Evolutionary conservation across 2,797 vertebrate species (phyloP).

Genomic region (Peromyscus aztecus): DNA sequence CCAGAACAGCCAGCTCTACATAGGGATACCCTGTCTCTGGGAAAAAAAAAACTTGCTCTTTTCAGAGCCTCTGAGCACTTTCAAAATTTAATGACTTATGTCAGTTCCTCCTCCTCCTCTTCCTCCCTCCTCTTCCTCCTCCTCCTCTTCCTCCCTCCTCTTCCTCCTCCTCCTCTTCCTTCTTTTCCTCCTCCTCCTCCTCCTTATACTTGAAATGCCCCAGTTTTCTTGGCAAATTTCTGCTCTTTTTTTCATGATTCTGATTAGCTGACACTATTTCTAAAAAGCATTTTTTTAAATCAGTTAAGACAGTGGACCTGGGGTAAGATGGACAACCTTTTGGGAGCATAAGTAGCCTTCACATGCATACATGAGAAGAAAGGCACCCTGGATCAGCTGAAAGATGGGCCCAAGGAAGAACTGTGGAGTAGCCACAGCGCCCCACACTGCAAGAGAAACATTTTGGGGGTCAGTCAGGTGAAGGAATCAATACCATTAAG

Average conservation of each 20-base stretch:
- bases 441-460: not conserved
- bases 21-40: not conserved
- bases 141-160: no score
- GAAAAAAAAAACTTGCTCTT: not conserved
- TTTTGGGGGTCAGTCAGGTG: not conserved
- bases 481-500: not conserved
- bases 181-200: no score
- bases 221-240: not conserved
- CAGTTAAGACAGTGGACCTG: not conserved
- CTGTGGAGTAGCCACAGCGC: no score
- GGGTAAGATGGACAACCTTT: not conserved
- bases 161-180: no score
- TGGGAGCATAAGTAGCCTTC: not conserved
- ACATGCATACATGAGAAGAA: not conserved
- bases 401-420: not conserved
- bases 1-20: not conserved
- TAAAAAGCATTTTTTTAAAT: not conserved
- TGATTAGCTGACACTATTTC: not conserved
- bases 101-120: not conserved
- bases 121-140: accelerated
- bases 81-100: not conserved
- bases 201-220: not conserved
- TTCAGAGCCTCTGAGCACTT: slow-evolving; percentile 2
- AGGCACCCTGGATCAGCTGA: not conserved
- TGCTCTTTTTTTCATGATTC: slow-evolving; percentile 2